Evolutionary conservation across 2,113 vertebrate genomes (phyloP).

Genomic region (Larimichthys polyactis): DNA sequence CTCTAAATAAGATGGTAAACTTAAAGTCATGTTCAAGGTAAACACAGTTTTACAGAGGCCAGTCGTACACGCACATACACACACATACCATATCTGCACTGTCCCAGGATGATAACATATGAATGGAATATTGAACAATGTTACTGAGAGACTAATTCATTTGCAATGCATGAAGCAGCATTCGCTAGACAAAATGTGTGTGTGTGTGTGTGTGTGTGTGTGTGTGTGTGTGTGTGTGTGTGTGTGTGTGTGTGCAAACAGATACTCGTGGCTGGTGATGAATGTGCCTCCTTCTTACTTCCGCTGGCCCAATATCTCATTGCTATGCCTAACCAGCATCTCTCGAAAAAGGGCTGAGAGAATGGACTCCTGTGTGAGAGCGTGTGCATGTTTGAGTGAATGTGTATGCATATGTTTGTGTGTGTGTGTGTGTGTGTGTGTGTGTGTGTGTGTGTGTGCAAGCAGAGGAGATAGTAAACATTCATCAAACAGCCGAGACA

Average conservation of each 20-base stretch:
- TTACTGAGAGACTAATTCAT: slow-evolving; percentile 51
- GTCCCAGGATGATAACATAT: slow-evolving; percentile 51
- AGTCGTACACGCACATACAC: neutral
- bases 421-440: slow-evolving; percentile 13
- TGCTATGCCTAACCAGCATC: slow-evolving; percentile 70
- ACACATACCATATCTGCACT: slow-evolving; percentile 23
- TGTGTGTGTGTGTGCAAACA: slow-evolving; percentile 33
- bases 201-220: slow-evolving; percentile 18
- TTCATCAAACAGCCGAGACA: slow-evolving; percentile 62
- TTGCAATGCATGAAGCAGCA: slow-evolving; percentile 36
- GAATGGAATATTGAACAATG: slow-evolving; percentile 60
- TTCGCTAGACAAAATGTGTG: slow-evolving; percentile 25
- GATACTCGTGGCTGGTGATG: slow-evolving; percentile 59
- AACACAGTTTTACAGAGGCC: slow-evolving; percentile 2
- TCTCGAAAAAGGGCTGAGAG: slow-evolving; percentile 31
- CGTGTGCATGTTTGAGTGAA: slow-evolving; percentile 35
- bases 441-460: slow-evolving; percentile 6
- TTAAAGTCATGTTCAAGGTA: neutral
- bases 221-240: slow-evolving; percentile 31
- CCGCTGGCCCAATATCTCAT: slow-evolving; percentile 66
- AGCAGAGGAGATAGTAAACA: slow-evolving; percentile 54
- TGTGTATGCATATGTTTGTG: slow-evolving; percentile 21
- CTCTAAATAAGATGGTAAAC: neutral
- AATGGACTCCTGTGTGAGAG: slow-evolving; percentile 63
- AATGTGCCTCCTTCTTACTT: slow-evolving; percentile 68